Conservation (phyloP, 2,797 vertebrate genomes). For the Pogonophryne albipinna region DNA sequence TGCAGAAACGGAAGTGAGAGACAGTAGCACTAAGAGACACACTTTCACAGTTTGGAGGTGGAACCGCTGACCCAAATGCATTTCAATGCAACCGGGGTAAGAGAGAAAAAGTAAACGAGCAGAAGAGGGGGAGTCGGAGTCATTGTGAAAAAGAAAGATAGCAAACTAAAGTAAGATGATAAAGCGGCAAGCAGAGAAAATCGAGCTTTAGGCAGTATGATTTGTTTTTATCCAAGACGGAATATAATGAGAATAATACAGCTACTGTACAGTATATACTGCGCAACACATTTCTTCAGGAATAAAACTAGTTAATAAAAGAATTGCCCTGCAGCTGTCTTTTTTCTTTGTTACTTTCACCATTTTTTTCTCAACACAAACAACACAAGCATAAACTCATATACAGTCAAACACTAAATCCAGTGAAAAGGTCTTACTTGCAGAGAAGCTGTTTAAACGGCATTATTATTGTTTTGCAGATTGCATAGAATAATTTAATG, state of each 20-base stretch:
- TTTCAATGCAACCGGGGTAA: slow-evolving; percentile 74
- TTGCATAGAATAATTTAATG: neutral
- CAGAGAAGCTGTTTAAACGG: neutral
- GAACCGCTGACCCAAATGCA: slow-evolving; percentile 83
- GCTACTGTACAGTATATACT: slow-evolving; percentile 51
- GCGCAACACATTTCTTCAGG: slow-evolving; percentile 34
- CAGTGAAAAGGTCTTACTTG: neutral
- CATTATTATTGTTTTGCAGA: neutral
- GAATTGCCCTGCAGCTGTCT: slow-evolving; percentile 47
- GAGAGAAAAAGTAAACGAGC: slow-evolving; percentile 48
- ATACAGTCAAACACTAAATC: slow-evolving; percentile 7
- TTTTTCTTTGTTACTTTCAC: slow-evolving; percentile 30
- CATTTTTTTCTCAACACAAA: slow-evolving; percentile 39
- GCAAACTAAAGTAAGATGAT: slow-evolving; percentile 67
- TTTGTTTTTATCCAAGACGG: slow-evolving; percentile 71
- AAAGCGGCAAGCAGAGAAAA: slow-evolving; percentile 64
- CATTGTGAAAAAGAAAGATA: slow-evolving; percentile 35
- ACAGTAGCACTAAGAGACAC: slow-evolving; percentile 53
- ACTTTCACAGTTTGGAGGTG: slow-evolving; percentile 71
- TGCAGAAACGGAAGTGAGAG: slow-evolving; percentile 44
- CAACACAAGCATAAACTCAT: slow-evolving; percentile 39
- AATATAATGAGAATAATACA: slow-evolving; percentile 60
- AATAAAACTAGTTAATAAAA: slow-evolving; percentile 65
- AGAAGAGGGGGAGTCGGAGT: slow-evolving; percentile 55
- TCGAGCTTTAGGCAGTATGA: slow-evolving; percentile 71